These are phyloP conservation scores for Candoia aspera DNA, from an alignment of 2,113 vertebrate genomes.

Conservation along the genomic window DNA sequence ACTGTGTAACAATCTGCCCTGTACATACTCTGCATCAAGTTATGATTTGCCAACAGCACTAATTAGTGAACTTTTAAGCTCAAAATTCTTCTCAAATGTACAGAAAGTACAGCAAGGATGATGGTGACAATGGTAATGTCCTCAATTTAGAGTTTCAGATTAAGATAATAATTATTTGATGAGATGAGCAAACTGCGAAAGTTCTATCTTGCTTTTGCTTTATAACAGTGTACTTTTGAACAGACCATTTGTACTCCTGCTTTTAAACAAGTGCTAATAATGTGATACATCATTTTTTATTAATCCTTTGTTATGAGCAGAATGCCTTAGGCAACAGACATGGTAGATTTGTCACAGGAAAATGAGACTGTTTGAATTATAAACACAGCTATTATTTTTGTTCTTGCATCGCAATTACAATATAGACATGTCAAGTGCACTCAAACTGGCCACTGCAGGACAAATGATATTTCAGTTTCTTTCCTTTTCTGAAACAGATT, in stretches of 20 bases:
- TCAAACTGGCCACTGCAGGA: slow-evolving; percentile 49
- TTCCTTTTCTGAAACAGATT: slow-evolving; percentile 36
- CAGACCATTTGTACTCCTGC: slow-evolving; percentile 34
- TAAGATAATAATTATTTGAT: slow-evolving; percentile 24
- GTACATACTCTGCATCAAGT: neutral
- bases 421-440: slow-evolving; percentile 58
- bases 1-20: neutral
- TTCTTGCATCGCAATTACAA: slow-evolving; percentile 61
- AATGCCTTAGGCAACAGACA: slow-evolving; percentile 62
- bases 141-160: slow-evolving; percentile 32
- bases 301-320: slow-evolving; percentile 55
- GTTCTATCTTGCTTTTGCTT: slow-evolving; percentile 41
- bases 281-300: slow-evolving; percentile 57
- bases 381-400: slow-evolving; percentile 61
- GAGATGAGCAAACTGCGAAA: neutral
- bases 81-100: slow-evolving; percentile 21
- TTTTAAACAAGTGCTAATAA: slow-evolving; percentile 52
- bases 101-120: neutral
- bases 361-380: slow-evolving; percentile 60
- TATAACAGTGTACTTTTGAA: slow-evolving; percentile 3
- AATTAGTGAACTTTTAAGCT: neutral
- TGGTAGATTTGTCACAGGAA: slow-evolving; percentile 63
- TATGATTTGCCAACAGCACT: neutral
- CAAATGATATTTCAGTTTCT: slow-evolving; percentile 40
- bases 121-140: neutral